These are phyloP conservation scores for Callinectes sapidus DNA, from an alignment of 2,888 invertebrate species.

Conservation along the genomic window DNA sequence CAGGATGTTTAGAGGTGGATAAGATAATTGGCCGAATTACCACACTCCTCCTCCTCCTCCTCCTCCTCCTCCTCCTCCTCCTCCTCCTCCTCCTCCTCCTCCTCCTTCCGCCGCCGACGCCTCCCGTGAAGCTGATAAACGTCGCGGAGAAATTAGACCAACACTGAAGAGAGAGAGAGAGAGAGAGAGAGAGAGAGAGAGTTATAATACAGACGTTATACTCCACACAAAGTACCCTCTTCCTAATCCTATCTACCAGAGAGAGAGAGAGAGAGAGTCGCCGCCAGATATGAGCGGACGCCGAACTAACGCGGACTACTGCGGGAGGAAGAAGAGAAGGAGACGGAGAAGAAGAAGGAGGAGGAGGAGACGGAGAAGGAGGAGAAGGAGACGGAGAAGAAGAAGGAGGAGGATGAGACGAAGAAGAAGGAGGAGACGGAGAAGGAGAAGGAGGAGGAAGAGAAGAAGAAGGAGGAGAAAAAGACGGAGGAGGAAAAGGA, in stretches of 20 bases:
- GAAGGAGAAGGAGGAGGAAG: neutral
- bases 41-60: neutral
- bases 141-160: neutral
- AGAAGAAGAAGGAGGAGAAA: neutral
- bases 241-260: neutral
- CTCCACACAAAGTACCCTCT: neutral
- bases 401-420: no score
- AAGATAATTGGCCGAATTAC: constrained; percentile 26
- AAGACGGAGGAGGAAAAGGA: neutral
- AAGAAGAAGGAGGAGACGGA: no score
- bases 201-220: neutral
- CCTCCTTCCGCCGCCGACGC: neutral
- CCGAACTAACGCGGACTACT: neutral
- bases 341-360: neutral
- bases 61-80: neutral
- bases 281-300: neutral
- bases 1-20: constrained; percentile 26
- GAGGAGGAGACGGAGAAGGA: neutral
- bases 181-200: constrained; percentile 25
- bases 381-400: neutral
- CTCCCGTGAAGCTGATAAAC: neutral
- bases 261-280: constrained; percentile 10
- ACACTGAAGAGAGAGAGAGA: constrained; percentile 6
- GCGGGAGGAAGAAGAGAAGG: neutral
- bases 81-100: neutral